phyloP scores from a whole-genome alignment of 2,888 invertebrate genomes.

The Seladonia tumulorum region DNA sequence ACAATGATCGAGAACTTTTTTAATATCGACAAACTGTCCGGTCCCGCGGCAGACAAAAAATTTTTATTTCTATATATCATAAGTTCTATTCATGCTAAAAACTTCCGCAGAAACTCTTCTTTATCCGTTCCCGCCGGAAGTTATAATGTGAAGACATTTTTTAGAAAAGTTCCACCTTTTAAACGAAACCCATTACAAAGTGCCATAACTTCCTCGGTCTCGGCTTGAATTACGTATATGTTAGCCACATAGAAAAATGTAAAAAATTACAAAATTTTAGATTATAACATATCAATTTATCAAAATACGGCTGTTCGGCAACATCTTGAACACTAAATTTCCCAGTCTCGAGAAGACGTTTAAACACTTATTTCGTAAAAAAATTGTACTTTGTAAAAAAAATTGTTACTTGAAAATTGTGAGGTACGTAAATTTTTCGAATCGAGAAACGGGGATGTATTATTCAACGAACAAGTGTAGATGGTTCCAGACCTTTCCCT shows the following conservation, averaged over 20 bases:
- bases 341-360: no score
- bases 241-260: no score
- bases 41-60: neutral
- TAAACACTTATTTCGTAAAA: no score
- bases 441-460: no score
- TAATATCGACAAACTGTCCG: neutral
- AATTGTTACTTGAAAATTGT: no score
- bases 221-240: neutral
- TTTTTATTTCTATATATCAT: neutral
- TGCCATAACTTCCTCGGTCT: neutral
- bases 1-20: neutral
- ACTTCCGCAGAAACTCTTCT: neutral
- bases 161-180: neutral
- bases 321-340: no score
- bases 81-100: neutral
- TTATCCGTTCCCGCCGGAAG: neutral
- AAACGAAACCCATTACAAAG: neutral
- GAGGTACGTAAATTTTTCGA: no score
- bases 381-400: no score
- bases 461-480: slow-evolving; percentile 17
- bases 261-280: no score
- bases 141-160: slow-evolving; percentile 1
- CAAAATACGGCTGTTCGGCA: neutral
- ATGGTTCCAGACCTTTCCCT: slow-evolving; percentile 29
- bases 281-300: neutral